Conservation (phyloP, 2,888 invertebrate genomes). For the Eutolmus rufibarbis region DNA sequence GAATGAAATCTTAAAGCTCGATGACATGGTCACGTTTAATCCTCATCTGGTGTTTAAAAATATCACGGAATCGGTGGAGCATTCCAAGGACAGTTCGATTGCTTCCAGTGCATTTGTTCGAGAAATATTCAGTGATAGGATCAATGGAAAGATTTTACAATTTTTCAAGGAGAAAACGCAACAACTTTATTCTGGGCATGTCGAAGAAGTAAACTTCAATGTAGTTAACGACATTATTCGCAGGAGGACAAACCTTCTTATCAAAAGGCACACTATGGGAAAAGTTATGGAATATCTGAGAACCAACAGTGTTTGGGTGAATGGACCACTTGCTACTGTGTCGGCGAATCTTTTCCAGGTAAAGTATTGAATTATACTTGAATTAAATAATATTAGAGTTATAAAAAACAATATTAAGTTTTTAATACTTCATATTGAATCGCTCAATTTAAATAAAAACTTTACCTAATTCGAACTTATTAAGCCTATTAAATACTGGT, state of each 20-base stretch:
- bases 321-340: conserved; percentile 80
- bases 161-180: conserved; percentile 89
- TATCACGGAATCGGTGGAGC: conserved; percentile 80
- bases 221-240: conserved; percentile 84
- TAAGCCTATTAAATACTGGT: no score
- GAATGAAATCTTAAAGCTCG: conserved; percentile 84
- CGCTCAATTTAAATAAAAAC: no score
- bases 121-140: conserved; percentile 82
- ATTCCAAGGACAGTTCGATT: conserved; percentile 73
- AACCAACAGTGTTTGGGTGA: conserved; percentile 74
- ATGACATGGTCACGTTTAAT: conserved; percentile 89
- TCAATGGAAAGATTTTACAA: conserved; percentile 79
- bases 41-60: conserved; percentile 87
- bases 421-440: no score
- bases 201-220: conserved; percentile 84
- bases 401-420: no score
- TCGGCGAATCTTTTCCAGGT: conserved; percentile 84
- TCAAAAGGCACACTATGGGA: conserved; percentile 80
- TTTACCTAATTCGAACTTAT: no score
- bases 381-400: background rate
- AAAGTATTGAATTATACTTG: conserved; percentile 50
- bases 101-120: conserved; percentile 82
- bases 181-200: conserved; percentile 86
- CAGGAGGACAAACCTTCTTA: conserved; percentile 78
- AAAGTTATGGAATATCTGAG: conserved; percentile 79